Evolutionary conservation across 2,113 vertebrate species (phyloP), one percentile per base, ranked within the genome.

Genomic region (Excalfactoria chinensis): DNA sequence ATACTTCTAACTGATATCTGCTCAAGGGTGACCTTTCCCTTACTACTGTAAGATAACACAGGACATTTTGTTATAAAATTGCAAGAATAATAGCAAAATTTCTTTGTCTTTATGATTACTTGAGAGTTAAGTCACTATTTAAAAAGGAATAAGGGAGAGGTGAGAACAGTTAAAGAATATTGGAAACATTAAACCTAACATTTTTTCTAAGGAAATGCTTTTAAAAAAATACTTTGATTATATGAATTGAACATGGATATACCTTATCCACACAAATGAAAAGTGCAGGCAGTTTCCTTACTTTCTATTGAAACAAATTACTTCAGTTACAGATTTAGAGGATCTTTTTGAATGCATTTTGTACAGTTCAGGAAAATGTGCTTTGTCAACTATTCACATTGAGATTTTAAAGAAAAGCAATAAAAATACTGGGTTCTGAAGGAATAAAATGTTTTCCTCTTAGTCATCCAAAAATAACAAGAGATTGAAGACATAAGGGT

Each of bases 401-500:
- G 44, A 72, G 20, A 20, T 76, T 92, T 93, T 79, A 73, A 62
- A 88, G 26, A 86, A 92, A 72, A 12, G 10, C 26, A 81, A 78
- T 89, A 92, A 85, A 86, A 91, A 80, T 4, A 84, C 2, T 35
- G 23, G 1, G 16, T 89, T 89, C 71, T 77, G 49, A 81, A 83
- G 51, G 48, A 94, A 83, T 91, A 55, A 64, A 72, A 66, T 84
- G 11, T 86, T 84, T 95, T 86, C 62, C 51, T 81, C 40, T 86
- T 88, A 58, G 80, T 81, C 66, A 72, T 67, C 60, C 15, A 86
- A 88, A 94, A 93, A 66, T 44, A 88, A 89, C 56, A 88, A 68
- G 34, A 53, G 25, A 59, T 7, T 62, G 55, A 90, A 86, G 69
- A 41, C 28, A n/a, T 37, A 23, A 80, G 15, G 16, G 10, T 49